Conservation (phyloP, 2,797 vertebrate species). For the Silurus aristotelis region DNA sequence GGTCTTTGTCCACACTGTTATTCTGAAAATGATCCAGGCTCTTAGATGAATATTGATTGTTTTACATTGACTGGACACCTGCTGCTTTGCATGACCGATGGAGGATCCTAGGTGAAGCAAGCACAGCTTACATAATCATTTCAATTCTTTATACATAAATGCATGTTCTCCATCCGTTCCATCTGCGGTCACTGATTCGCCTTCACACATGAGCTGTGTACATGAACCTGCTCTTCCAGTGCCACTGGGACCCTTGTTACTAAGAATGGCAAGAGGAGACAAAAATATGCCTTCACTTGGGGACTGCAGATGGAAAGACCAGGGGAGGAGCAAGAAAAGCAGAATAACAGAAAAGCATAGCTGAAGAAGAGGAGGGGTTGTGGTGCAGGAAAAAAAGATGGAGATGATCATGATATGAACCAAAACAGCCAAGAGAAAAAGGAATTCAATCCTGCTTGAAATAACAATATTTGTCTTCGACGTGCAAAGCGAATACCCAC, state of each 20-base stretch:
- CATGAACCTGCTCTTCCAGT: conserved; percentile 23
- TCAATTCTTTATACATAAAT: background rate
- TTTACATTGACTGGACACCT: background rate
- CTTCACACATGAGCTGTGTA: background rate
- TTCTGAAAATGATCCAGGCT: background rate
- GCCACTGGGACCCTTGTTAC: conserved; percentile 39
- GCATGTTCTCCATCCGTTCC: background rate
- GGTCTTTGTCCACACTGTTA: background rate
- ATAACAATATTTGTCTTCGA: background rate
- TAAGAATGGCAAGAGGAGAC: conserved; percentile 44
- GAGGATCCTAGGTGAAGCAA: background rate
- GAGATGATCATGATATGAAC: conserved; percentile 7
- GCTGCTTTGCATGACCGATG: background rate
- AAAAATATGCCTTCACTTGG: conserved; percentile 45
- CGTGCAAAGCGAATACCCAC: background rate
- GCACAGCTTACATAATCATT: background rate
- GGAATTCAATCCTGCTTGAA: background rate
- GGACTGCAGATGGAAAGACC: conserved; percentile 32
- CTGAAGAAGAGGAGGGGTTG: background rate
- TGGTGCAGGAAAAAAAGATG: background rate
- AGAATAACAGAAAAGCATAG: conserved; percentile 22
- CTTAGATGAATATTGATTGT: background rate
- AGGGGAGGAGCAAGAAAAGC: conserved; percentile 13
- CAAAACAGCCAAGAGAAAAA: conserved; percentile 12
- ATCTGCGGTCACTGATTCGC: conserved; percentile 3